These are phyloP conservation scores for Amorpha juglandis DNA, from an alignment of 2,888 invertebrate species.

Conservation along the genomic window DNA sequence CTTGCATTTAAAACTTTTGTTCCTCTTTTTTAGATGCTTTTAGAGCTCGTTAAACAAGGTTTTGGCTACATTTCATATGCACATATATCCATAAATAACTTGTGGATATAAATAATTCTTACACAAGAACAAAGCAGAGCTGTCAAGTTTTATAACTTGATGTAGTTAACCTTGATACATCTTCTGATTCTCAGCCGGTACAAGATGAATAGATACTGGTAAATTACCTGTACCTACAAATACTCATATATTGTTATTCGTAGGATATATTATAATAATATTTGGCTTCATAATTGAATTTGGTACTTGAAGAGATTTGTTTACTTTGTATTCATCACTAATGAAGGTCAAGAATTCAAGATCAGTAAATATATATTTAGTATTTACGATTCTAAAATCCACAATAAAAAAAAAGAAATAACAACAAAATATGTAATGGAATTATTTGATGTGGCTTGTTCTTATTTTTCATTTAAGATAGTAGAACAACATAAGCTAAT, in stretches of 20 bases:
- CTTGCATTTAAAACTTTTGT: too few species aligned
- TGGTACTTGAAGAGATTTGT: background rate
- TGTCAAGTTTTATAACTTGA: conserved; percentile 16
- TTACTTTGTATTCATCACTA: background rate
- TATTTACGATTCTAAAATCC: too few species aligned
- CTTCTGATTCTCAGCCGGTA: conserved; percentile 18
- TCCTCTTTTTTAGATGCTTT: too few species aligned
- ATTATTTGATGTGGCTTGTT: too few species aligned
- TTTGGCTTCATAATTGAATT: background rate
- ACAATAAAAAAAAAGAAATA: too few species aligned
- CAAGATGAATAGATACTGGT: background rate
- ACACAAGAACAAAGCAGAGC: conserved; percentile 15
- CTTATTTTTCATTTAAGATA: too few species aligned
- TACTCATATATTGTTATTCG: background rate
- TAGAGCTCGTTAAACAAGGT: background rate
- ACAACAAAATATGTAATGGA: too few species aligned
- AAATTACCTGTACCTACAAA: background rate
- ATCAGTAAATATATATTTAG: background rate
- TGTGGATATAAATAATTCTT: conserved; percentile 20
- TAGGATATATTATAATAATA: conserved; percentile 1
- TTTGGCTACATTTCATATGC: background rate
- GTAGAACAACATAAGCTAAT: too few species aligned
- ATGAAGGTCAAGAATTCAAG: background rate
- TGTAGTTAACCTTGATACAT: conserved; percentile 23
- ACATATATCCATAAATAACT: background rate